Conservation (phyloP, 2,113 vertebrate genomes). For the Archocentrus centrarchus region DNA sequence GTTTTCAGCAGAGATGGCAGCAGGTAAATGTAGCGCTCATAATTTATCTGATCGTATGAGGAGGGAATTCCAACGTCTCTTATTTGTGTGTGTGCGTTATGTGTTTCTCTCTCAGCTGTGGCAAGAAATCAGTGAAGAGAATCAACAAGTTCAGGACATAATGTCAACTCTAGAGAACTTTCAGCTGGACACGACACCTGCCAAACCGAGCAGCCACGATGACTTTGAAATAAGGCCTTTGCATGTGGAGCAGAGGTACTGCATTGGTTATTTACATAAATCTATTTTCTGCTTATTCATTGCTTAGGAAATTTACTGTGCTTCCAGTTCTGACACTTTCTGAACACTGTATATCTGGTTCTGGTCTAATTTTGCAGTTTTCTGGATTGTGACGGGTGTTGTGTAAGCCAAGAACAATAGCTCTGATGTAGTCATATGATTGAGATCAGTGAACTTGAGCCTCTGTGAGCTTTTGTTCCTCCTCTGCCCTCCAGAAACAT, state of each 20-base stretch:
- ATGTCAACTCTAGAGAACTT: slow-evolving; percentile 94
- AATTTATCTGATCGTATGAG: neutral
- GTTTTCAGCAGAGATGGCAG: slow-evolving; percentile 93
- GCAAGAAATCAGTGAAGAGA: slow-evolving; percentile 95
- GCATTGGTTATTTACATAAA: neutral
- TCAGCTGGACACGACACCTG: slow-evolving; percentile 86
- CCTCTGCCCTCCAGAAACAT: neutral
- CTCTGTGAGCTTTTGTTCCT: slow-evolving; percentile 40
- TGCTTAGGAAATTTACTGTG: neutral
- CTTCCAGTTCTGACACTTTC: neutral
- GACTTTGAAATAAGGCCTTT: slow-evolving; percentile 90
- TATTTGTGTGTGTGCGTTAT: neutral
- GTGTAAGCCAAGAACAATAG: slow-evolving; percentile 19
- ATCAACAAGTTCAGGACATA: slow-evolving; percentile 92
- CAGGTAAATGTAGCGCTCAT: slow-evolving; percentile 81
- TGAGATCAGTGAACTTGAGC: slow-evolving; percentile 49
- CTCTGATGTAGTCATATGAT: slow-evolving; percentile 60
- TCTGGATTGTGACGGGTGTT: neutral
- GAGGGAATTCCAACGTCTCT: neutral
- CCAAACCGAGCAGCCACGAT: slow-evolving; percentile 82
- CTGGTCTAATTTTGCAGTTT: neutral
- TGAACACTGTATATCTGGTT: neutral
- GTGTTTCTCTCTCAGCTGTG: slow-evolving; percentile 83
- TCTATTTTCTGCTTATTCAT: neutral
- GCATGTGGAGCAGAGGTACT: slow-evolving; percentile 89